These are phyloP conservation scores for Cyclopterus lumpus DNA, from an alignment of 2,797 vertebrate species.

Conservation along the genomic window DNA sequence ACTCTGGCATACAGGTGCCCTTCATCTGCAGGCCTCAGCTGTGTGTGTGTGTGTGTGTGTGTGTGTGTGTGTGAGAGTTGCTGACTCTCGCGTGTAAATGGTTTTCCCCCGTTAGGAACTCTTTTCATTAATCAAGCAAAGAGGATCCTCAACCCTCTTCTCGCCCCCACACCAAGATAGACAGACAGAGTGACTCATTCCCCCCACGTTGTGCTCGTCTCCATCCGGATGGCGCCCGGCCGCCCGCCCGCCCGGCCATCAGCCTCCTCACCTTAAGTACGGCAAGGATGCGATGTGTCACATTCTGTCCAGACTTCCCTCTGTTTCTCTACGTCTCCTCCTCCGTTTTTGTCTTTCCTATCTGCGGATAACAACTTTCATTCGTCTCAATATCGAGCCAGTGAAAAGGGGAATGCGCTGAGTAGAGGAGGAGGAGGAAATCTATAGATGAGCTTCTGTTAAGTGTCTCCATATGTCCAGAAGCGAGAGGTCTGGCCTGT, in stretches of 20 bases:
- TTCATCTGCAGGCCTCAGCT: slow-evolving; percentile 43
- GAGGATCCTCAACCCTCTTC: slow-evolving; percentile 30
- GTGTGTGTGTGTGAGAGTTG: slow-evolving; percentile 7
- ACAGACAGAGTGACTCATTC: slow-evolving; percentile 50
- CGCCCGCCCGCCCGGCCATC: too few species aligned
- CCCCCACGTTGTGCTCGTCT: slow-evolving; percentile 32
- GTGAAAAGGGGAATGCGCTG: slow-evolving; percentile 63
- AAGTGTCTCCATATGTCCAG: slow-evolving; percentile 83
- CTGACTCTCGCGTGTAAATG: slow-evolving; percentile 16
- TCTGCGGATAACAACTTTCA: slow-evolving; percentile 77
- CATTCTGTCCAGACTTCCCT: slow-evolving; percentile 35
- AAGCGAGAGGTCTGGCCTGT: slow-evolving; percentile 47
- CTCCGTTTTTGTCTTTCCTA: slow-evolving; percentile 51
- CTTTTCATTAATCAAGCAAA: slow-evolving; percentile 37
- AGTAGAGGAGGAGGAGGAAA: slow-evolving; percentile 73
- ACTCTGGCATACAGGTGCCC: slow-evolving; percentile 52
- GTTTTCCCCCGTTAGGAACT: slow-evolving; percentile 8
- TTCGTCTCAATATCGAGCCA: slow-evolving; percentile 75
- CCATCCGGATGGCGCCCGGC: slow-evolving; percentile 22
- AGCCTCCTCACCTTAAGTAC: slow-evolving; percentile 50
- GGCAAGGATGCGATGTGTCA: slow-evolving; percentile 60
- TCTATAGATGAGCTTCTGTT: slow-evolving; percentile 84
- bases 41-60: slow-evolving; percentile 2
- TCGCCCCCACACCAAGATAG: slow-evolving; percentile 36
- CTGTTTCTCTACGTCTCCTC: slow-evolving; percentile 31